These are phyloP conservation scores for Acanthiza pusilla DNA, from an alignment of 2,797 vertebrate species.

Conservation along the genomic window DNA sequence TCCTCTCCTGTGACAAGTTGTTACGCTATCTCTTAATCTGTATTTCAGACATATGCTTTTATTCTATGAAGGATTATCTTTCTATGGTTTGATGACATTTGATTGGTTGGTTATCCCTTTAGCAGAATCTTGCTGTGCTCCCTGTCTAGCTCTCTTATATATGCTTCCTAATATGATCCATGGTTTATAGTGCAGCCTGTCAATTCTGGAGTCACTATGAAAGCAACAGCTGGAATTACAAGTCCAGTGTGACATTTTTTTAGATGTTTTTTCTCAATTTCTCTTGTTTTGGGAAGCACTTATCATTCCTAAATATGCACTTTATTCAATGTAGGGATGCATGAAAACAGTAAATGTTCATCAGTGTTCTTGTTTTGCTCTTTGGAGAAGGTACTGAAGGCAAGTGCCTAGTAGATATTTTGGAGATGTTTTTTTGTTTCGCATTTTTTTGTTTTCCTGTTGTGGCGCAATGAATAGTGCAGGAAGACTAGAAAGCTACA, in stretches of 20 bases:
- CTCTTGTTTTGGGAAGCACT: neutral
- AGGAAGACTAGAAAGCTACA: neutral
- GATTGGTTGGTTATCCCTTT: neutral
- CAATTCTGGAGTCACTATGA: neutral
- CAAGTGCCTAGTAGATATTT: neutral
- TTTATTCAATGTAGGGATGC: neutral
- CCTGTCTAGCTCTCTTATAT: neutral
- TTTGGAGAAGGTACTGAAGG: neutral
- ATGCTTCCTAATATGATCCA: neutral
- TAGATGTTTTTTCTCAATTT: neutral
- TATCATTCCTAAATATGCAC: neutral
- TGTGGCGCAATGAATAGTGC: neutral
- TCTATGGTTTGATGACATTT: neutral
- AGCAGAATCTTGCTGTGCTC: neutral
- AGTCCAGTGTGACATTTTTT: neutral
- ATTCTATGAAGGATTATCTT: neutral
- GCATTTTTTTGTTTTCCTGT: neutral
- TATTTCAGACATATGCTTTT: neutral
- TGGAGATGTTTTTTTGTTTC: rapidly evolving
- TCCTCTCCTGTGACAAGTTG: neutral
- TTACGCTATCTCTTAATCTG: neutral
- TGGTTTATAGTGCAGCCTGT: neutral
- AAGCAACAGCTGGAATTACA: neutral
- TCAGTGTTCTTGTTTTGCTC: neutral
- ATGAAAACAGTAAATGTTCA: neutral